phyloP scores from a whole-genome alignment of 2,113 vertebrate genomes.

The Rhipidura dahli region DNA sequence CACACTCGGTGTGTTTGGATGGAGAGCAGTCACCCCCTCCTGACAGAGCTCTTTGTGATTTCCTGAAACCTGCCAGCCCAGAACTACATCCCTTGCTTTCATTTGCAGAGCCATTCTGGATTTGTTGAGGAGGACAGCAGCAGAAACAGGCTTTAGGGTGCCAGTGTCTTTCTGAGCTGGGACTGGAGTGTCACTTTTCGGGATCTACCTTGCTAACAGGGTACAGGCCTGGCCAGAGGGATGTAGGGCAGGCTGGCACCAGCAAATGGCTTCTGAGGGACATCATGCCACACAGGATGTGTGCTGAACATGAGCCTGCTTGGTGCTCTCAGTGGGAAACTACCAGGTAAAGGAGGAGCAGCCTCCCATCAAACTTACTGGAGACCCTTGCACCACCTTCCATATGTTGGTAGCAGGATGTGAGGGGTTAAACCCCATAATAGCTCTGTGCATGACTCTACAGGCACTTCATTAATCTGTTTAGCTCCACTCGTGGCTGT shows the following conservation, averaged over 20 bases:
- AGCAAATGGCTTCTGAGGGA: neutral
- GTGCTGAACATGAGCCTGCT: neutral
- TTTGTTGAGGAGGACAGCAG: neutral
- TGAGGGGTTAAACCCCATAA: neutral
- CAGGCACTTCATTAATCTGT: slow-evolving; percentile 23
- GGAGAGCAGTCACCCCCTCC: neutral
- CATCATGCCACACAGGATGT: neutral
- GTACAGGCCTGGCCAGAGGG: neutral
- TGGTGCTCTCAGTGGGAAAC: neutral
- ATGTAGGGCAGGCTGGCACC: neutral
- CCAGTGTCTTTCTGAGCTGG: neutral
- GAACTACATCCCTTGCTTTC: neutral
- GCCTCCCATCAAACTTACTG: neutral
- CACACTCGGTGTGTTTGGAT: rapidly evolving
- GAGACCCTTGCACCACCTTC: neutral
- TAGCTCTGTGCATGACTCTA: neutral
- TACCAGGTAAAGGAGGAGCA: neutral
- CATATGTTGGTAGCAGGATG: neutral
- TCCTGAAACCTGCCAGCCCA: neutral
- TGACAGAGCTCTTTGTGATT: neutral
- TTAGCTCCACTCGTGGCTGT: slow-evolving; percentile 19
- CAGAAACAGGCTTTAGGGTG: rapidly evolving
- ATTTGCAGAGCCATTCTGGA: neutral
- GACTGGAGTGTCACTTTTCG: neutral
- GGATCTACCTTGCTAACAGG: neutral